Evolutionary conservation across 2,113 vertebrate genomes (phyloP).

Genomic region (Lichenostomus cassidix): DNA sequence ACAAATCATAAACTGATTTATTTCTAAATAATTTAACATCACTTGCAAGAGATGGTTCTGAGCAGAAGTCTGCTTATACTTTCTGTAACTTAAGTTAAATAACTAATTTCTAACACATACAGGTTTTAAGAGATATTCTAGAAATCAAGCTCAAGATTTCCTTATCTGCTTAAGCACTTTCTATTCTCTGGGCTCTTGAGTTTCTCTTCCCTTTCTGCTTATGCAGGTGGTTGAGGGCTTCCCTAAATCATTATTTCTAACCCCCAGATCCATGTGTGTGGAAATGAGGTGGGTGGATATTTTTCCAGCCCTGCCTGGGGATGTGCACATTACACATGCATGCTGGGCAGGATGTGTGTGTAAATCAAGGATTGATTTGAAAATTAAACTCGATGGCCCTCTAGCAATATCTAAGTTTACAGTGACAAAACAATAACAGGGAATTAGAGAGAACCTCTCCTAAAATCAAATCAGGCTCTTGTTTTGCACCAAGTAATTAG

Average conservation of each 20-base stretch:
- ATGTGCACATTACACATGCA: background rate
- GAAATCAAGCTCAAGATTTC: background rate
- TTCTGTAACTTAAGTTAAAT: background rate
- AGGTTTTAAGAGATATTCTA: background rate
- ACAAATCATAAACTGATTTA: background rate
- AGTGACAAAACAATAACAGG: constrained; percentile 44
- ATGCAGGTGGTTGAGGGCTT: background rate
- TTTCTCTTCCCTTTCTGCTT: background rate
- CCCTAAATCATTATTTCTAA: background rate
- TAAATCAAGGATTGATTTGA: constrained; percentile 24
- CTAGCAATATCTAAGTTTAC: constrained; percentile 34
- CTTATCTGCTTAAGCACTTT: background rate
- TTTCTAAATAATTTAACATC: background rate
- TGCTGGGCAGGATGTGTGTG: background rate
- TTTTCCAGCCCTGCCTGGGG: background rate
- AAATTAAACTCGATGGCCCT: constrained; percentile 46
- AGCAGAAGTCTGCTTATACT: background rate
- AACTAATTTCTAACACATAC: background rate
- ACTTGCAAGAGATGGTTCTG: background rate
- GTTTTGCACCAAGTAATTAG: constrained; percentile 56
- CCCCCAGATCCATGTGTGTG: background rate
- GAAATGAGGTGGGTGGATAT: background rate
- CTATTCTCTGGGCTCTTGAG: background rate
- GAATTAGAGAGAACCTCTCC: constrained; percentile 39
- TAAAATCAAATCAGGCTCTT: constrained; percentile 60